phyloP scores from a whole-genome alignment of 2,113 vertebrate species.

The Mormoops blainvillei region DNA sequence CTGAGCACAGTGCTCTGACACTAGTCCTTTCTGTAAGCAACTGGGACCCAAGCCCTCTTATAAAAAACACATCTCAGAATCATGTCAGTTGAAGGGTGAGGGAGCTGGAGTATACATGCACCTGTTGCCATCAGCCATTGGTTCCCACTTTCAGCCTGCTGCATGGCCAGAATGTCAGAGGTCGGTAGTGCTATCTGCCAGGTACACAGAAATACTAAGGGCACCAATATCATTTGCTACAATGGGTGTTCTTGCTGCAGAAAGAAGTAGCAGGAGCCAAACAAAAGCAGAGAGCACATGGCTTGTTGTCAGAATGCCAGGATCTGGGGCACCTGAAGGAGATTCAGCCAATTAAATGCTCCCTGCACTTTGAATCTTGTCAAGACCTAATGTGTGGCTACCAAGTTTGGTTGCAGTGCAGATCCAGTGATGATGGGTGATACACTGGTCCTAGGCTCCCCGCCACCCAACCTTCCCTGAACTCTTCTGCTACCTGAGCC shows the following conservation, averaged over 20 bases:
- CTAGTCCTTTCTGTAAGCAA: background rate
- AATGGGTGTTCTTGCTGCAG: background rate
- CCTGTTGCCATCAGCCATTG: background rate
- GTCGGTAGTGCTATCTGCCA: background rate
- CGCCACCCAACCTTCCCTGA: background rate
- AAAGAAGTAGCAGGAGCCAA: background rate
- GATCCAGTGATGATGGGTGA: background rate
- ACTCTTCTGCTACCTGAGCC: background rate
- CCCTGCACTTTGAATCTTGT: background rate
- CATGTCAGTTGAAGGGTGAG: background rate
- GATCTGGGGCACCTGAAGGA: background rate
- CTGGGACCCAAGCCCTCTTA: background rate
- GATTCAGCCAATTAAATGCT: background rate
- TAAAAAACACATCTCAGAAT: background rate
- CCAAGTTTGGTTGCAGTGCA: rapidly evolving
- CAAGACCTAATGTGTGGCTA: background rate
- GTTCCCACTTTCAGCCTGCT: background rate
- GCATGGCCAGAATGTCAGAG: background rate
- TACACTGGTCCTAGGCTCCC: background rate
- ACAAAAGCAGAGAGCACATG: background rate
- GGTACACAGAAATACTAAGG: background rate
- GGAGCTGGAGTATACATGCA: background rate
- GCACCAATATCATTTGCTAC: background rate
- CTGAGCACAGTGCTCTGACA: background rate
- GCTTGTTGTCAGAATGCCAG: background rate